Base-by-base conservation (phyloP, 2,113 vertebrate genomes). In the Mixornis gularis region DNA sequence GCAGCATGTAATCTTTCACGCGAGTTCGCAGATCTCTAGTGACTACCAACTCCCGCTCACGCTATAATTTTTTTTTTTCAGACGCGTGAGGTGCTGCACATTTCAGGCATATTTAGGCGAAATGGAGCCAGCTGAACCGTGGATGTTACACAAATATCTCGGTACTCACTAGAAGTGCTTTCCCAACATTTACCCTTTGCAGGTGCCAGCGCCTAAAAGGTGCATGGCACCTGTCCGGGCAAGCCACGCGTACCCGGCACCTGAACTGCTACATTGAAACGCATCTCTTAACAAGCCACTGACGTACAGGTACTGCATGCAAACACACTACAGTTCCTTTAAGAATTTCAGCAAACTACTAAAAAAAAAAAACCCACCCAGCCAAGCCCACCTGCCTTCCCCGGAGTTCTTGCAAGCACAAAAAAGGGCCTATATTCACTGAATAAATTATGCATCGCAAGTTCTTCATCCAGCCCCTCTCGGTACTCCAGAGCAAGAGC, bases 211-310 rank as follows among this genome's bases (percentile, higher is more conserved):
- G 63, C 17, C 3, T 70, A 7, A 38, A 44, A 43, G 63, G 49
- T 24, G 44, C 3, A 2, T 1, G 80, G 64, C 76, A 49, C 46
- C 71, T 56, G 40, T 13, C 66, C 4, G 1, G 3, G 24, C 32
- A 79, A 70, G 44, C 53, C 65, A 24, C 3, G 0, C 0, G 1
- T 3, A 18, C 10, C 32, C 59, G 1, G 0, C 65, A 21, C 46
- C 64, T 12, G 15, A 20, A 10, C 19, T 13, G 13, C 62, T 36
- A 2, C 36, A 1, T 0, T 1, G 3, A 34, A 51, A 16, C 0
- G 4, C 16, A 41, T 26, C 72, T 78, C 63, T 27, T 26, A 7
- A 18, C 29, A 4, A 86, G 38, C 32, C 36, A 1, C 60, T 5
- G 41, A 17, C 8, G 0, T 2, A 9, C 16, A 4, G 52, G 5